These are phyloP conservation scores for Mechanitis messenoides DNA, from an alignment of 2,888 invertebrate species.

Conservation along the genomic window DNA sequence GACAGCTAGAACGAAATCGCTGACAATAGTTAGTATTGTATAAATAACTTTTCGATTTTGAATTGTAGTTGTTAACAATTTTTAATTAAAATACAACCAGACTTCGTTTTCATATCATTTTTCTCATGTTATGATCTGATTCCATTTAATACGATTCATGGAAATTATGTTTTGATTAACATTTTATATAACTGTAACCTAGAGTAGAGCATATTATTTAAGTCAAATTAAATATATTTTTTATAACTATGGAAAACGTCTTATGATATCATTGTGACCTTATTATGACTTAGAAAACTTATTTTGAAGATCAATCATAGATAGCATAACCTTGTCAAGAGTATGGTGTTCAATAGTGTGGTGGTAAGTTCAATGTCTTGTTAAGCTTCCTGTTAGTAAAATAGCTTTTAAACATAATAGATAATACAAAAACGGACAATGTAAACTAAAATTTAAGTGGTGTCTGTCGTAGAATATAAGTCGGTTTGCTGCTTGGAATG, in stretches of 20 bases:
- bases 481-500: constrained; percentile 33
- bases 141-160: too few relatives aligned
- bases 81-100: too few relatives aligned
- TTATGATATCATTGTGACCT: constrained; percentile 45
- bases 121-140: too few relatives aligned
- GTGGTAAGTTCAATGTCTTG: constrained; percentile 58
- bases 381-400: constrained; percentile 52
- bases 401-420: constrained; percentile 57
- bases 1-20: too few relatives aligned
- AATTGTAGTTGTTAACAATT: too few relatives aligned
- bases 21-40: too few relatives aligned
- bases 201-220: not conserved
- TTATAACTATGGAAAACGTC: constrained; percentile 27
- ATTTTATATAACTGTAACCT: not conserved
- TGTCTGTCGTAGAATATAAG: constrained; percentile 31
- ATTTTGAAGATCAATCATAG: constrained; percentile 55
- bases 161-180: too few relatives aligned
- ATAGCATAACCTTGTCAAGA: constrained; percentile 46
- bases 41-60: too few relatives aligned
- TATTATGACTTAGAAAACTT: constrained; percentile 34
- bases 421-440: constrained; percentile 50
- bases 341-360: constrained; percentile 45
- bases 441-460: constrained; percentile 53
- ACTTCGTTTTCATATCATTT: too few relatives aligned
- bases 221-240: constrained; percentile 12